Percentiles rank a stretch among this genome's conserved stretches.
phyloP scores from a whole-genome alignment of 2,797 vertebrate genomes.

The Melanotaenia trifasciata region DNA sequence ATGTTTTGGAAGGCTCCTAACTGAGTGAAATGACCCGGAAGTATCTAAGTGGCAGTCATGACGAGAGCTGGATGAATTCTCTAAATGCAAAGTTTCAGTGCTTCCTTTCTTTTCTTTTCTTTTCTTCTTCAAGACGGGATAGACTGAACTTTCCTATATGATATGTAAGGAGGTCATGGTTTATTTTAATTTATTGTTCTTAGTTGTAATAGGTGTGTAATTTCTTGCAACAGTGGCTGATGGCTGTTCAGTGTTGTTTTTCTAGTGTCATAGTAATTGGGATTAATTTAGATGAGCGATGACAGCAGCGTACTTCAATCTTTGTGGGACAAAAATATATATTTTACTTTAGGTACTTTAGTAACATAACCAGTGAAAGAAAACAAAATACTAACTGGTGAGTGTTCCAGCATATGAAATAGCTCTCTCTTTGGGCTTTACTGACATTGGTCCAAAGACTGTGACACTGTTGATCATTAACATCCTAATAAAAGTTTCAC shows the following conservation, averaged over 20 bases:
- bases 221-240: neutral
- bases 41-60: constrained; percentile 6
- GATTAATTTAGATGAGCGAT: too few relatives aligned
- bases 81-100: neutral
- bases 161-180: neutral
- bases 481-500: constrained; percentile 49
- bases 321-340: too few relatives aligned
- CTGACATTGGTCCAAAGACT: constrained; percentile 42
- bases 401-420: constrained; percentile 13
- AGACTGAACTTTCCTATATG: neutral
- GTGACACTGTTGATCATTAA: constrained; percentile 48
- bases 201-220: neutral
- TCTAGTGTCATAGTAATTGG: too few relatives aligned
- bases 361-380: neutral
- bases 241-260: neutral
- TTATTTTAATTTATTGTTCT: too few relatives aligned
- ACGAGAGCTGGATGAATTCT: constrained; percentile 2
- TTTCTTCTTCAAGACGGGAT: neutral
- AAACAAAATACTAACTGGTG: neutral
- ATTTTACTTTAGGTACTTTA: neutral
- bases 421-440: constrained; percentile 11
- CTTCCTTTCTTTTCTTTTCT: neutral
- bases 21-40: constrained; percentile 22
- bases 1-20: constrained; percentile 20
- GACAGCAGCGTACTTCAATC: too few relatives aligned